Evolutionary conservation across 2,113 vertebrate species (phyloP).

Genomic region (Struthidea cinerea): DNA sequence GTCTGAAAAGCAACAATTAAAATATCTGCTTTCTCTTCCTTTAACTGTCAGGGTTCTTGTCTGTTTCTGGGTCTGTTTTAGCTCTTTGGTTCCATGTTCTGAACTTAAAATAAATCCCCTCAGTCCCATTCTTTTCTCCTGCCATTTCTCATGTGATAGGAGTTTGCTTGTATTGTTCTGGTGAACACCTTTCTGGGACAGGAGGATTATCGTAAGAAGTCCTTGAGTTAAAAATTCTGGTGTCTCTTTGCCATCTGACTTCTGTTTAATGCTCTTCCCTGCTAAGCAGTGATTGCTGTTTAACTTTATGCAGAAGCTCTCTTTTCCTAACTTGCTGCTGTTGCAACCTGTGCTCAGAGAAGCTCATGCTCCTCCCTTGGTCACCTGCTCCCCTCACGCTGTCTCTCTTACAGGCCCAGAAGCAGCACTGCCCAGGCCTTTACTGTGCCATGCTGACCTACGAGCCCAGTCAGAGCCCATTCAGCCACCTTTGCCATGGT

Average conservation of each 20-base stretch:
- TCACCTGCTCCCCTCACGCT: background rate
- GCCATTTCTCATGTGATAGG: background rate
- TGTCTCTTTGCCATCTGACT: background rate
- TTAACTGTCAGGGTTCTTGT: background rate
- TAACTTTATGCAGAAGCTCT: background rate
- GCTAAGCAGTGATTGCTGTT: background rate
- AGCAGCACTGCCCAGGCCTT: background rate
- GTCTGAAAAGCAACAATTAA: background rate
- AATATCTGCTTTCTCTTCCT: background rate
- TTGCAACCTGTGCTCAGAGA: background rate
- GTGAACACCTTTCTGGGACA: background rate
- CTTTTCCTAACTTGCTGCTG: background rate
- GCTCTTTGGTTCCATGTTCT: background rate
- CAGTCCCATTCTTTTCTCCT: background rate
- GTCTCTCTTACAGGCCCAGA: background rate
- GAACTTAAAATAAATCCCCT: background rate
- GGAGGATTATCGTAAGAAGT: background rate
- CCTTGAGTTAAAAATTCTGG: background rate
- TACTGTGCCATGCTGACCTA: background rate
- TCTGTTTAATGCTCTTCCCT: background rate
- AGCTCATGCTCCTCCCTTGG: background rate
- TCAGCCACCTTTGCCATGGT: rapidly evolving
- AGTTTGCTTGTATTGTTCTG: background rate
- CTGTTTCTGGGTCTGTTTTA: background rate
- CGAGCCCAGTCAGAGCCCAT: background rate